A percentile compares a stretch with the other conserved stretches of the same genome.
These are phyloP conservation scores for Pachyramphus minor DNA, from an alignment of 2,113 vertebrate species.

Conservation along the genomic window DNA sequence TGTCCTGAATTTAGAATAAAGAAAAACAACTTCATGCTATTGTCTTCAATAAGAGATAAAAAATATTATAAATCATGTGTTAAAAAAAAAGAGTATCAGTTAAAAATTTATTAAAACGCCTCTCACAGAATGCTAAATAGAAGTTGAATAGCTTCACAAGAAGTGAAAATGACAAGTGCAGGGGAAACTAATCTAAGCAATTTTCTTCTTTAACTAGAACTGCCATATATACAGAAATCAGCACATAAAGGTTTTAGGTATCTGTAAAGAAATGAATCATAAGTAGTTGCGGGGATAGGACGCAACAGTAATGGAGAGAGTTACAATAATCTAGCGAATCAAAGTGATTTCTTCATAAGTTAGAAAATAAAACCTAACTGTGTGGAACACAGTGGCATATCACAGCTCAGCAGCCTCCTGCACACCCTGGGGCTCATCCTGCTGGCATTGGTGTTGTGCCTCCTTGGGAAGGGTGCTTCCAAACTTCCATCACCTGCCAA, in stretches of 20 bases:
- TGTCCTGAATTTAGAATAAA: background rate
- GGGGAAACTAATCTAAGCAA: background rate
- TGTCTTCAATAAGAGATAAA: background rate
- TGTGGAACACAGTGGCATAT: background rate
- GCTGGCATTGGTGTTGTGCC: background rate
- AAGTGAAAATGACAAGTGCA: background rate
- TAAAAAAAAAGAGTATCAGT: background rate
- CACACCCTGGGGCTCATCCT: background rate
- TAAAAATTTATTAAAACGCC: background rate
- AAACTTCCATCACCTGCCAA: background rate
- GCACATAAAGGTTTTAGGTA: background rate
- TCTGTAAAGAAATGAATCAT: background rate
- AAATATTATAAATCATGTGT: background rate
- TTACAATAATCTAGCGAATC: background rate
- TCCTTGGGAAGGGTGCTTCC: background rate
- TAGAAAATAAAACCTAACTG: background rate
- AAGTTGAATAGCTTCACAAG: background rate
- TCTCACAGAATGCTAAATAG: background rate
- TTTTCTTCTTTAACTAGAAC: background rate
- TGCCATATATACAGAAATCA: background rate
- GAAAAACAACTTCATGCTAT: accelerated
- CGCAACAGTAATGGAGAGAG: background rate
- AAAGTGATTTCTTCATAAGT: background rate
- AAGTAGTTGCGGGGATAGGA: background rate
- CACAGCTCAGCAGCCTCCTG: background rate